phyloP scores from a whole-genome alignment of 2,113 vertebrate genomes.

The Anguilla japonica region DNA sequence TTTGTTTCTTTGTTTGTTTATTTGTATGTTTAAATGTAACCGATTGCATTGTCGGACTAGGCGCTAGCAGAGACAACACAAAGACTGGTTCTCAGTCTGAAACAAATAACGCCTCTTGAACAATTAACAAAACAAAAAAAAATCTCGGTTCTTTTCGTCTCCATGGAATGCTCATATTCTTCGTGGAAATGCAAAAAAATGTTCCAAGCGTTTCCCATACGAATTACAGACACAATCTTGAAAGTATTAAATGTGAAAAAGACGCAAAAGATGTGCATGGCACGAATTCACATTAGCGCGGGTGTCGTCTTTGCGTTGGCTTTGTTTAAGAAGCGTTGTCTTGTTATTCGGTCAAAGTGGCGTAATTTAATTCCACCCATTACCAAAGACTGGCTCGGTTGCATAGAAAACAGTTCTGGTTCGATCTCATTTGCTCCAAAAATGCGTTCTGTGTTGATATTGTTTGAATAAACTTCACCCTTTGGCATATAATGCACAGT shows the following conservation, averaged over 20 bases:
- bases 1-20: background rate
- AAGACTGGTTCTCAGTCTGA: background rate
- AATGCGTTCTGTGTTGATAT: constrained; percentile 16
- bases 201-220: background rate
- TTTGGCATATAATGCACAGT: background rate
- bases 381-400: background rate
- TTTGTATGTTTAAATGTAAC: background rate
- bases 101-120: background rate
- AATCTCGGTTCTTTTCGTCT: background rate
- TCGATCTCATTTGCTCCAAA: background rate
- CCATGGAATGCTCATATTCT: background rate
- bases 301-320: background rate
- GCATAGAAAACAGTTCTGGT: background rate
- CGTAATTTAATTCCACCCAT: background rate
- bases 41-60: too few species aligned
- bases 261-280: background rate
- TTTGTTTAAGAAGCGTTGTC: background rate
- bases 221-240: background rate
- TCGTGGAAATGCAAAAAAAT: background rate
- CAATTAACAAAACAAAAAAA: background rate
- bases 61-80: background rate
- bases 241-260: background rate
- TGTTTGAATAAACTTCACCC: constrained; percentile 2
- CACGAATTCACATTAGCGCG: background rate
- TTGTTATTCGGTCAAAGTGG: background rate